Percentiles rank a stretch among this genome's conserved stretches.
Evolutionary conservation across 1,140 invertebrate genomes (phyloP).

Genomic region (Vanessa atalanta): DNA sequence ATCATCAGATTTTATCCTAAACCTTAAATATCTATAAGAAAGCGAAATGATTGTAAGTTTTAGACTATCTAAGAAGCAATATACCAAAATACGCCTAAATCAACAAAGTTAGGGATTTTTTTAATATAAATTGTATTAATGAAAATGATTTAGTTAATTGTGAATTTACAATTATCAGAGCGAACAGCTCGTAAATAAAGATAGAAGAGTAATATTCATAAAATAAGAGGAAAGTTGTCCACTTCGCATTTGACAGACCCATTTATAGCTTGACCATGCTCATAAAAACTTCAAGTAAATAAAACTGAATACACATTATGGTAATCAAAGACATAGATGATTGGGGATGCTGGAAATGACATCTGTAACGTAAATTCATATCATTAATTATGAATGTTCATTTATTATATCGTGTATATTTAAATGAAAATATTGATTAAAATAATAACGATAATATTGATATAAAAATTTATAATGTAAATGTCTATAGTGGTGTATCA

Average conservation of each 20-base stretch:
- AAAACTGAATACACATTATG: slow-evolving; percentile 35
- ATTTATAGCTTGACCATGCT: slow-evolving; percentile 24
- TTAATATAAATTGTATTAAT: background rate
- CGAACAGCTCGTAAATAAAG: slow-evolving; percentile 16
- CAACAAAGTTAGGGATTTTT: too few relatives aligned
- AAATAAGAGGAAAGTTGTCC: slow-evolving; percentile 30
- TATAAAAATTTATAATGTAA: too few relatives aligned
- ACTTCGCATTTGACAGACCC: slow-evolving; percentile 24
- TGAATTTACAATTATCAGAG: slow-evolving; percentile 14
- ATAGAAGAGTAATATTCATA: slow-evolving; percentile 24
- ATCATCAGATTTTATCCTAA: too few relatives aligned
- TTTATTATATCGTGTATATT: too few relatives aligned
- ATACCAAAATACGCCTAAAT: too few relatives aligned
- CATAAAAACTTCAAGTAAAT: slow-evolving; percentile 31
- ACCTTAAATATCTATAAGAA: too few relatives aligned
- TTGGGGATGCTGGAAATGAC: background rate
- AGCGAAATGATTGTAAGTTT: too few relatives aligned
- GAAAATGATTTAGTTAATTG: background rate
- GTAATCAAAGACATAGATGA: slow-evolving; percentile 13
- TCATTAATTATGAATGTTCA: too few relatives aligned
- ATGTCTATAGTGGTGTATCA: too few relatives aligned
- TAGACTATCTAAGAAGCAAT: too few relatives aligned
- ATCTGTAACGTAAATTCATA: background rate
- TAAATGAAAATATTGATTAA: too few relatives aligned
- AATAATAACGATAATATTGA: too few relatives aligned